Conservation (phyloP, 2,888 invertebrate species). For the Marasmarcha lunaedactyla region DNA sequence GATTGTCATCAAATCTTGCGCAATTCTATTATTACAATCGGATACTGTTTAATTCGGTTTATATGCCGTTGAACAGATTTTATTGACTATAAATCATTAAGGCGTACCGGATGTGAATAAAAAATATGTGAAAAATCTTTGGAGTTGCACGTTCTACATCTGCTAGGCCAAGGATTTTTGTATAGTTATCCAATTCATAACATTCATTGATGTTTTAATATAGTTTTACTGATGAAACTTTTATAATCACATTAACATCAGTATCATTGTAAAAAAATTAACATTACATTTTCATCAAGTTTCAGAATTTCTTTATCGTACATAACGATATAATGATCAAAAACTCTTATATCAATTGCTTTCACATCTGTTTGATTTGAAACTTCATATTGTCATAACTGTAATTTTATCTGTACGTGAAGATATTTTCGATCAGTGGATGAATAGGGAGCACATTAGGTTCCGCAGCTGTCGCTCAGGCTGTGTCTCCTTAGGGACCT, state of each 20-base stretch:
- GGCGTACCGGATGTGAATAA: constrained; percentile 32
- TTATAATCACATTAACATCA: too few relatives aligned
- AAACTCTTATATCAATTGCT: too few relatives aligned
- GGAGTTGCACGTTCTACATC: constrained; percentile 24
- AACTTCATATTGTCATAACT: constrained; percentile 1
- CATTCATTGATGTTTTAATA: too few relatives aligned
- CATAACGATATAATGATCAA: too few relatives aligned
- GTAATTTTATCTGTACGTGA: constrained; percentile 14
- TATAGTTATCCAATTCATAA: too few relatives aligned
- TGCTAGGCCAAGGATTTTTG: too few relatives aligned
- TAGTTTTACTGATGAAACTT: too few relatives aligned
- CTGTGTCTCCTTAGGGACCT: constrained; percentile 50
- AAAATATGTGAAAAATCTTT: constrained; percentile 25
- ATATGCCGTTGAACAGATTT: constrained; percentile 47
- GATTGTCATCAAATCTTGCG: constrained; percentile 62
- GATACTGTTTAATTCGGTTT: constrained; percentile 46
- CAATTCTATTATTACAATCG: constrained; percentile 34
- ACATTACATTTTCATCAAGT: too few relatives aligned
- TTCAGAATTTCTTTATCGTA: too few relatives aligned
- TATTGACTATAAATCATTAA: constrained; percentile 42
- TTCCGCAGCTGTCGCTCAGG: constrained; percentile 55
- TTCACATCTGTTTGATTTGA: constrained; percentile 6
- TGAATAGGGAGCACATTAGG: constrained; percentile 63
- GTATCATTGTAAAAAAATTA: too few relatives aligned
- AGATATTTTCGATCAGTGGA: constrained; percentile 35